Conservation (phyloP, 2,888 invertebrate species). For the Panzeria rudis region DNA sequence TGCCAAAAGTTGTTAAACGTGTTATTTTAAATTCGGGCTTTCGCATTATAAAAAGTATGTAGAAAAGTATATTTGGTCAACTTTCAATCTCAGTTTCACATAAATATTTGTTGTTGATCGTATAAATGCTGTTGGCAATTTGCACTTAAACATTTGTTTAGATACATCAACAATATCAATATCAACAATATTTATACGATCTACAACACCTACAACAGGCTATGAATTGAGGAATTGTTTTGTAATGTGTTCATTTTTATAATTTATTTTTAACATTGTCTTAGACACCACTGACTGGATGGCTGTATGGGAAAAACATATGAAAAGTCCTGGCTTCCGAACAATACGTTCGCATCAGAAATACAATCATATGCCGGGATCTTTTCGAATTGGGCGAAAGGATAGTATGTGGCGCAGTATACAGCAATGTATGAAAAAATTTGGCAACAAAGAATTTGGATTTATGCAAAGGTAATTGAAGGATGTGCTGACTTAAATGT, state of each 20-base stretch:
- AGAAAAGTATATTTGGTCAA: too few species aligned
- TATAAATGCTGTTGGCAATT: too few species aligned
- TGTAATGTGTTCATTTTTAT: conserved; percentile 64
- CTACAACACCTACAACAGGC: too few species aligned
- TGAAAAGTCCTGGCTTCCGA: conserved; percentile 95
- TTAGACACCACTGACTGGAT: conserved; percentile 94
- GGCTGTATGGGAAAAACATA: conserved; percentile 99
- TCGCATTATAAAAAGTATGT: conserved; percentile 91
- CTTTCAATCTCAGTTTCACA: too few species aligned
- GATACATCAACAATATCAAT: too few species aligned
- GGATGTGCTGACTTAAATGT: neutral
- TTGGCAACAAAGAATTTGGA: conserved; percentile 89
- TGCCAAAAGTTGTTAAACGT: conserved; percentile 95
- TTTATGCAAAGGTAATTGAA: conserved; percentile 90
- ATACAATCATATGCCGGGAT: conserved; percentile 99
- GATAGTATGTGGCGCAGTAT: conserved; percentile 96
- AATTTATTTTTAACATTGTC: conserved; percentile 17
- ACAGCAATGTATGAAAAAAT: conserved; percentile 85
- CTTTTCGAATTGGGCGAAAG: conserved; percentile 98
- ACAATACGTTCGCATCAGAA: conserved; percentile 95
- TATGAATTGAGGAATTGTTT: too few species aligned
- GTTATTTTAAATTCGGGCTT: conserved; percentile 94
- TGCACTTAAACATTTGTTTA: too few species aligned
- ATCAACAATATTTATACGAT: too few species aligned
- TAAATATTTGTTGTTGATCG: too few species aligned